Percentiles rank a stretch among this genome's conserved stretches.
phyloP scores from a whole-genome alignment of 2,888 invertebrate genomes.

The Apoda limacodes region DNA sequence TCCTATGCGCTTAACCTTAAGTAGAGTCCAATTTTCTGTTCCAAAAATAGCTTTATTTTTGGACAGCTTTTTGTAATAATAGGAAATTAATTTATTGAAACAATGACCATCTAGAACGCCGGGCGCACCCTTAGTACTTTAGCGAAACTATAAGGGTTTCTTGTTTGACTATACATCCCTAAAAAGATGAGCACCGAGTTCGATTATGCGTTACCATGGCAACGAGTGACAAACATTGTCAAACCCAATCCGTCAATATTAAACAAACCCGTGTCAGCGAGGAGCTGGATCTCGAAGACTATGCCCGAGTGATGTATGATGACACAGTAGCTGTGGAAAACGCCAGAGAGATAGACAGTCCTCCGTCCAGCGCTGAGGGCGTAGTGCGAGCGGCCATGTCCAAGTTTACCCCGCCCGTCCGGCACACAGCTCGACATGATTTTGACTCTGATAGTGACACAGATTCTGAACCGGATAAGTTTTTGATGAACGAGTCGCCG shows the following conservation, averaged over 20 bases:
- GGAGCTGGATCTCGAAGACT: constrained; percentile 18
- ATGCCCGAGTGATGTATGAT: constrained; percentile 64
- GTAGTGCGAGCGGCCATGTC: constrained; percentile 45
- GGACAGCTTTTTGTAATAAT: too few species aligned
- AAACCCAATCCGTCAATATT: constrained; percentile 39
- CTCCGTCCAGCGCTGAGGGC: constrained; percentile 40
- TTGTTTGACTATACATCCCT: too few species aligned
- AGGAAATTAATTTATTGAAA: too few species aligned
- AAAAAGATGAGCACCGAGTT: too few species aligned
- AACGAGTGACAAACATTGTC: constrained; percentile 60
- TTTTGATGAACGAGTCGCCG: constrained; percentile 34
- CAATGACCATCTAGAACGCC: too few species aligned
- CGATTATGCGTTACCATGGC: constrained; percentile 61
- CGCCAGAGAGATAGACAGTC: constrained; percentile 69
- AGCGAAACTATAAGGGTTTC: too few species aligned
- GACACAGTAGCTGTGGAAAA: constrained; percentile 69
- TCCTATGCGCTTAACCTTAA: too few species aligned
- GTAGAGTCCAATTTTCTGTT: too few species aligned
- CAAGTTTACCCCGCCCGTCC: constrained; percentile 54
- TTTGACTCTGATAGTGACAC: constrained; percentile 57
- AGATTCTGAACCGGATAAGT: constrained; percentile 46
- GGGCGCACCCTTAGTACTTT: too few species aligned
- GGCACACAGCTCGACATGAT: constrained; percentile 54
- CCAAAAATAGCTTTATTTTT: too few species aligned
- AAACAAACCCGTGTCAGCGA: too few species aligned